A percentile compares a stretch with the other conserved stretches of the same genome.
phyloP scores from a whole-genome alignment of 2,797 vertebrate genomes.

The Tolypeutes matacus region DNA sequence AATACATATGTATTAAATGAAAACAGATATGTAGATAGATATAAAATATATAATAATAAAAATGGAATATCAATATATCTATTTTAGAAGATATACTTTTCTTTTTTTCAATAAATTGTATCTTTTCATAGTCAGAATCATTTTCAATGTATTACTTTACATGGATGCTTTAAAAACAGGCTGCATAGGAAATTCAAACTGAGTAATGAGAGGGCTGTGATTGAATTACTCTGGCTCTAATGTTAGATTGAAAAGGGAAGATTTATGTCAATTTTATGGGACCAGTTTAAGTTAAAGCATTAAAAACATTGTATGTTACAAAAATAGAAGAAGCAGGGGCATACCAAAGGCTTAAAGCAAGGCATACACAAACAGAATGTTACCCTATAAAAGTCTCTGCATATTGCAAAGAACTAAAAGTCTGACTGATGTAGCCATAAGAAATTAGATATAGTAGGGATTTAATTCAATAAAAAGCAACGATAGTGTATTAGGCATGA shows the following conservation, averaged over 20 bases:
- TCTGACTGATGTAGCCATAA: background rate
- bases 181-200: background rate
- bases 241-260: background rate
- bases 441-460: background rate
- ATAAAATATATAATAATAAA: background rate
- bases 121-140: background rate
- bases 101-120: background rate
- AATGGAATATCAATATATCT: background rate
- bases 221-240: background rate
- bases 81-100: background rate
- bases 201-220: background rate
- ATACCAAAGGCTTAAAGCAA: background rate
- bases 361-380: background rate
- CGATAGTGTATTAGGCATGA: background rate
- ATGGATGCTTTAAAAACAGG: background rate
- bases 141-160: conserved; percentile 8
- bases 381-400: background rate
- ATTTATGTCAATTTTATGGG: background rate
- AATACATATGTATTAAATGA: background rate
- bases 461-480: background rate
- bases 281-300: background rate
- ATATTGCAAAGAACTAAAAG: conserved; percentile 8
- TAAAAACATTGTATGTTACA: background rate
- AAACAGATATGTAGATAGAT: background rate
- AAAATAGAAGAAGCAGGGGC: background rate